Evolutionary conservation across 2,113 vertebrate species (phyloP), one percentile per base, ranked within the genome.

Genomic region (Clinocottus analis): DNA sequence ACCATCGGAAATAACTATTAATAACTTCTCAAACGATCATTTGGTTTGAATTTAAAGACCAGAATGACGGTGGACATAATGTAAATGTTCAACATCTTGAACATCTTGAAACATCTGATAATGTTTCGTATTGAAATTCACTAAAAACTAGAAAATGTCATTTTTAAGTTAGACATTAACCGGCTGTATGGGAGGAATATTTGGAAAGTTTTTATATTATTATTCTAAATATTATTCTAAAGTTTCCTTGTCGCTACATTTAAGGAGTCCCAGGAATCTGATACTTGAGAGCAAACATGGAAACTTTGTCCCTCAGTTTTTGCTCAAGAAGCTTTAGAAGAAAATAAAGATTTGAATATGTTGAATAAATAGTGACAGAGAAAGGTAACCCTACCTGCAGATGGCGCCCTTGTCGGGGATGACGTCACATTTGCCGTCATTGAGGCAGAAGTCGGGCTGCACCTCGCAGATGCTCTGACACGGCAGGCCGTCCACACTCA

Each of bases 361-460:
- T 51, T 51, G 8, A 51, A 17, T 47, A 7, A 47, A 47, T 16
- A 19, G 41, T 43, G 41, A 51, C 47, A n/a, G n/a, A 53, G 51
- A 55, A 23, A 13, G 4, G n/a, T 23, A 27, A 33, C 6, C 59
- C 11, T 9, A 61, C 98, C 98, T 97, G 85, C 98, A 99, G 91
- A 99, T 97, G 84, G 97, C 97, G 9, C 98, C 98, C 76, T 97
- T 97, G 3, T 95, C 97, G 0, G 96, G 95, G 71, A 98, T 95
- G 71, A 98, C 92, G 84, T 99, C 98, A 75, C 97, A 99, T 81
- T 98, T 98, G 11, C 98, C 97, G 0, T 99, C 97, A 0, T 99
- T 99, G 68, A 96, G 94, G 89, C 98, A 99, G 71, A 98, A 99
- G 86, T 97, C 92, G 8, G 94, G 87, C 5, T 95, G 94, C 13